Conservation (phyloP, 2,797 vertebrate genomes). For the Trematomus bernacchii region DNA sequence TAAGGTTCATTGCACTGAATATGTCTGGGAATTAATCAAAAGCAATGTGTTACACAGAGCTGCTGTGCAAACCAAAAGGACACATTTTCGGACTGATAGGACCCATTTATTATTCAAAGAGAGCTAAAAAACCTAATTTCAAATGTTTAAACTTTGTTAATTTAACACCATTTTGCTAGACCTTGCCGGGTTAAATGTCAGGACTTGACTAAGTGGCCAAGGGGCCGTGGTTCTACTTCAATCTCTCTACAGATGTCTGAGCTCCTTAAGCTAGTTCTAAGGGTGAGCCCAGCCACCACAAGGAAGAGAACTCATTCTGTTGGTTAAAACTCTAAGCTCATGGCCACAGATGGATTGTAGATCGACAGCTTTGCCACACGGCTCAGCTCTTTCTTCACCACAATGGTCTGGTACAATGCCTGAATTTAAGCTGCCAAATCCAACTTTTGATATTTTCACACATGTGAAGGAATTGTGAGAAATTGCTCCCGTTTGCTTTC, state of each 20-base stretch:
- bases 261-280: constrained; percentile 2
- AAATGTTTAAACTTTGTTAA: not conserved
- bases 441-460: not conserved
- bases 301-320: not conserved
- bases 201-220: not conserved
- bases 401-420: not conserved
- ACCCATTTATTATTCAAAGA: not conserved
- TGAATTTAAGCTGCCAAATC: not conserved
- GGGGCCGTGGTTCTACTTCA: not conserved
- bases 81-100: not conserved
- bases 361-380: not conserved
- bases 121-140: not conserved
- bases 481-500: not conserved
- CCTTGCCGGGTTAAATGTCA: not conserved
- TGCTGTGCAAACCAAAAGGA: not conserved
- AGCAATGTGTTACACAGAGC: not conserved
- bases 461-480: not conserved
- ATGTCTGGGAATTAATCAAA: not conserved
- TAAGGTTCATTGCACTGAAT: constrained; percentile 12
- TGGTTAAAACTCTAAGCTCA: not conserved
- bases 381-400: not conserved
- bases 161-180: not conserved
- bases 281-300: not conserved
- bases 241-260: not conserved
- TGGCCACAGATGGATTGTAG: not conserved